Evolutionary conservation across 2,113 vertebrate genomes (phyloP), one percentile per base, ranked within the genome.

Genomic region (Sporophila hypoxantha): DNA sequence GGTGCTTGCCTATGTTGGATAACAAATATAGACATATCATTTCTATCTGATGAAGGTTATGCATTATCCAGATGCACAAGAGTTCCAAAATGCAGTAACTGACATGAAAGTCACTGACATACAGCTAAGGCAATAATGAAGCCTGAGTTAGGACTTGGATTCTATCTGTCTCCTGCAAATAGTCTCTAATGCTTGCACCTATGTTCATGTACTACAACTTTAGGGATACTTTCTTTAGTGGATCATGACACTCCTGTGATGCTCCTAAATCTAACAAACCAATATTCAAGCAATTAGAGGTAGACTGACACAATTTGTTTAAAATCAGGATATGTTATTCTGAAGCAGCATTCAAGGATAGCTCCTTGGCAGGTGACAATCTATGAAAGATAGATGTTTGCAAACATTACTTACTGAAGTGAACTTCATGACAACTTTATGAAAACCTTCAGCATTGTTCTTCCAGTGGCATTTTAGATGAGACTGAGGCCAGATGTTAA

Each of bases 361-460:
- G 12, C n/a, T 56, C 44, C 36, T 59, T 52, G 50, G 27, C 42
- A 62, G 70, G 22, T 46, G 61, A 46, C 21, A 47, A 47, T 55
- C 44, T 66, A 3, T 41, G 19, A 68, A 76, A 27, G 5, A 30
- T 16, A 47, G 0, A 0, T 23, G 6, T 47, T 56, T 85, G 46
- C 21, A 84, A 69, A 69, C 17, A 10, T 53, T 68, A 18, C 27
- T 75, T 22, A 20, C 14, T 12, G 32, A 76, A 46, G n/a, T 49
- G 34, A 79, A 55, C 16, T 42, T 52, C 25, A 22, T 8, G 44
- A 62, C 22, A 50, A 17, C 26, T 21, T 36, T 18, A 6, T 68
- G 19, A 76, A 74, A 64, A 32, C 56, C 1, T 20, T 84, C 8
- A 82, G 23, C 11, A 8, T 62, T 60, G 19, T 39, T 59, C 17